Percentiles rank a stretch among this genome's conserved stretches.
phyloP scores from a whole-genome alignment of 2,888 invertebrate species.

The Timema cristinae region DNA sequence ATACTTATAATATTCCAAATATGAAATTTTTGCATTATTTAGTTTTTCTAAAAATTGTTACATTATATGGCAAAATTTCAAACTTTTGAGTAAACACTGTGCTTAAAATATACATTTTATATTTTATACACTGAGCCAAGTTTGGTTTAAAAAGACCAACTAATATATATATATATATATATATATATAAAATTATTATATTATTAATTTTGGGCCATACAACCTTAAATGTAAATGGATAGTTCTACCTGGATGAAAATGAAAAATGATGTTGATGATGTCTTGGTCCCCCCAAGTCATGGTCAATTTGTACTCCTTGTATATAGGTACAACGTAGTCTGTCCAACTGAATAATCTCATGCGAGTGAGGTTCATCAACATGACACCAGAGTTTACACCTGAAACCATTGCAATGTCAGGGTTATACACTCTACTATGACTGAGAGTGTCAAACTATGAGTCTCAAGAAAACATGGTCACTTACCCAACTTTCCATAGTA shows the following conservation, averaged over 20 bases:
- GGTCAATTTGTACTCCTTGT: slow-evolving; percentile 75
- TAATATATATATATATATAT: too few relatives aligned
- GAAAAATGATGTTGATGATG: slow-evolving; percentile 86
- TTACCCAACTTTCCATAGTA: slow-evolving; percentile 81
- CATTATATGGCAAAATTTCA: too few relatives aligned
- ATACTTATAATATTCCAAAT: too few relatives aligned
- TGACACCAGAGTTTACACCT: slow-evolving; percentile 95
- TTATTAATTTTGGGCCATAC: too few relatives aligned
- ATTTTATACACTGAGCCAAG: too few relatives aligned
- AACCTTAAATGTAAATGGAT: too few relatives aligned
- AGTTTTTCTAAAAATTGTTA: too few relatives aligned
- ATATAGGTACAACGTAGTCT: slow-evolving; percentile 76
- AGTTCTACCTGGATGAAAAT: slow-evolving; percentile 65
- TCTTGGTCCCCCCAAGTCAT: slow-evolving; percentile 99
- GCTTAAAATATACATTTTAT: too few relatives aligned
- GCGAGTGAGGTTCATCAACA: slow-evolving; percentile 94
- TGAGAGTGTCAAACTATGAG: not conserved
- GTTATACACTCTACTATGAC: not conserved
- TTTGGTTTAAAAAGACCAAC: too few relatives aligned
- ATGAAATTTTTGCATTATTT: too few relatives aligned
- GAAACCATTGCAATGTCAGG: slow-evolving; percentile 21
- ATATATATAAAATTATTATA: too few relatives aligned
- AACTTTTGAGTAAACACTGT: too few relatives aligned
- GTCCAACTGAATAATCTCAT: slow-evolving; percentile 86
- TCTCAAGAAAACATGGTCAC: slow-evolving; percentile 18